Base-by-base conservation (phyloP, 2,888 invertebrate genomes). In the Pedicia rivosa region DNA sequence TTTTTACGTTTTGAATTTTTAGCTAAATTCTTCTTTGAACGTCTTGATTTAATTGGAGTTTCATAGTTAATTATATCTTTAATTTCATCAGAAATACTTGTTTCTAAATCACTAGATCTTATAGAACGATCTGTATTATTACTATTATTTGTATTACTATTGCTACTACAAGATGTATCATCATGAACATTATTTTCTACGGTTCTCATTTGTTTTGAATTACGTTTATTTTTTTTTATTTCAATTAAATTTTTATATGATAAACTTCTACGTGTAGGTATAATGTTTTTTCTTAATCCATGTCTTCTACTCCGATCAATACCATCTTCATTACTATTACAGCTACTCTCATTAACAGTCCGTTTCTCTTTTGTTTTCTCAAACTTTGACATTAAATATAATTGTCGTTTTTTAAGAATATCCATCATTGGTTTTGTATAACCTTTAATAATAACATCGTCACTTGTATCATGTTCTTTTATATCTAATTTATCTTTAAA, bases 401-500 rank as follows among this genome's bases (percentile, higher is more conserved):
- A 14, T 25, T 45, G 40, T 10, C 42, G 40, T 31, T 47, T 47
- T 27, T 39, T 43, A 4, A 44, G 30, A 7, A 46, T 39, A 31
- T 47, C 44, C 42, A 48, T 46, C 46, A 47, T 47, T 30, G 46
- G 45, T 35, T 45, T 45, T 24, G 44, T 48, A 33, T 47, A 47
- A 25, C 47, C 47, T 36, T 48, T 46, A 15, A 44, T 45, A 3
- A 31, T 27, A 19, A 44, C 31, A 9, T 42, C 38, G 2, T 51
- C 46, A 9, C 47, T 48, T 24, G 40, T 46, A 2, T 24, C 28
- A 2, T 36, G 30, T 5, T 14, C 20, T 25, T 36, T 30, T 16
- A 19, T 29, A 27, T 47, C 52, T 3, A 48, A 42, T 17, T 56
- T 48, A 5, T 58, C 56, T 42, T 53, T 57, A 24, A 51, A 50